Evolutionary conservation across 2,888 invertebrate species (phyloP), one percentile per base, ranked within the genome.

Genomic region (Andrena flavipes): DNA sequence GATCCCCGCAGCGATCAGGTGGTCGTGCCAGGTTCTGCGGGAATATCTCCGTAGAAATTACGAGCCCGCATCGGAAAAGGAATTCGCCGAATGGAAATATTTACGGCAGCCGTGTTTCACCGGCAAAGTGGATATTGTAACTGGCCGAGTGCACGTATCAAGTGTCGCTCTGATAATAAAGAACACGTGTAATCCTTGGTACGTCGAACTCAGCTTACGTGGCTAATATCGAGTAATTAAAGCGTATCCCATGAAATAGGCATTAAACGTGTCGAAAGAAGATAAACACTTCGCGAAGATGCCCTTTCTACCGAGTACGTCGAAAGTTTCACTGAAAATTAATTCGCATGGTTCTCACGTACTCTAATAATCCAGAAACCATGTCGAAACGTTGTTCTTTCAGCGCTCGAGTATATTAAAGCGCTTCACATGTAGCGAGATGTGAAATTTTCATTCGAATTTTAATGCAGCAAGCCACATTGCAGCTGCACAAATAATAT

Each of bases 41-140:
- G 33, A 23, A 56, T 49, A 49, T 67, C 63, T 71, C 48, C 13
- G 8, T 23, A 13, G 26, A 56, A 68, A 13, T 54, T 60, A 10
- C 29, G 59, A 29, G 51, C 5, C 42, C 23, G 49, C 16, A 29
- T 67, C 60, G 60, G 42, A 54, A 63, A 42, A 35, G 35, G 65
- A 26, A 35, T 78, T 30, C 51, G 59, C 8, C 20, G 23, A 48
- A 80, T 70, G 64, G 64, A 42, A 78, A 80, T 69, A 30, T 62
- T 68, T 62, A 26, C 29, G 51, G 20, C 13, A 10, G 51, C 29
- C 6, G 10, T 42, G 54, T 62, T 67, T 60, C 8, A 62, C 48
- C 23, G n/a, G 60, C 26, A 60, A 48, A 71, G 42, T 62, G 60
- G 60, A 54, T 63, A 71, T 80, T 79, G 71, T 62, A 71, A 62